A percentile compares a stretch with the other conserved stretches of the same genome.
phyloP scores from a whole-genome alignment of 1,140 invertebrate genomes.

The Spodoptera frugiperda region DNA sequence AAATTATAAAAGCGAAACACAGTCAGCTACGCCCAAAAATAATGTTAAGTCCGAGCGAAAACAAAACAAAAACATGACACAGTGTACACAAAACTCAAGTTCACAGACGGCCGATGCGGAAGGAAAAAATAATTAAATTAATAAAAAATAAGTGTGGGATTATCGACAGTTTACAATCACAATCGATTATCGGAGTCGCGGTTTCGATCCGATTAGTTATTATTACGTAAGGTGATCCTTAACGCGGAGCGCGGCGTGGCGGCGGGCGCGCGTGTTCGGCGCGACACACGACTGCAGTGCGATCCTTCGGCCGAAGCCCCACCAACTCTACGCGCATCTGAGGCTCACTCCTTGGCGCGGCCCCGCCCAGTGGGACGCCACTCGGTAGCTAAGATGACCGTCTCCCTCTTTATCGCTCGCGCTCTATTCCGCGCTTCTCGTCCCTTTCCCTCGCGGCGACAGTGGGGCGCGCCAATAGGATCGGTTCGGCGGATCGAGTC shows the following conservation, averaged over 20 bases:
- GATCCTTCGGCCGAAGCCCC: constrained; percentile 82
- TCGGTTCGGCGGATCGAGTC: constrained; percentile 82
- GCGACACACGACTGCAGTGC: constrained; percentile 83
- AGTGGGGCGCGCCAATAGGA: constrained; percentile 84
- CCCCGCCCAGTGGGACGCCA: constrained; percentile 85
- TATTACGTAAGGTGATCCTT: constrained; percentile 79
- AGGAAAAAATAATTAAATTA: constrained; percentile 55
- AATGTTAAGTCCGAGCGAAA: constrained; percentile 71
- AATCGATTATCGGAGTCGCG: constrained; percentile 79
- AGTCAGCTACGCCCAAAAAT: constrained; percentile 74
- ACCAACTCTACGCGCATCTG: constrained; percentile 82
- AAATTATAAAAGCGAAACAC: constrained; percentile 66
- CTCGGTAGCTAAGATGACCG: constrained; percentile 82
- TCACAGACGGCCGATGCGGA: constrained; percentile 48
- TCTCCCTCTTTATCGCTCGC: constrained; percentile 76
- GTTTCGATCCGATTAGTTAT: constrained; percentile 75
- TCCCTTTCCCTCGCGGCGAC: constrained; percentile 79
- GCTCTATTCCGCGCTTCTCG: constrained; percentile 50
- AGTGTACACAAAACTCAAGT: constrained; percentile 68
- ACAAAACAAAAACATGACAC: constrained; percentile 78
- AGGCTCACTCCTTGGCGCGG: constrained; percentile 82
- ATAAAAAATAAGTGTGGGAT: constrained; percentile 59
- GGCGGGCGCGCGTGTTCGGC: constrained; percentile 75
- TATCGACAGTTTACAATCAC: constrained; percentile 74
- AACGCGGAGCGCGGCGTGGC: constrained; percentile 59